A percentile compares a stretch with the other conserved stretches of the same genome.
Conservation (phyloP, 1,140 invertebrate species). For the Chironomus striatipennis region DNA sequence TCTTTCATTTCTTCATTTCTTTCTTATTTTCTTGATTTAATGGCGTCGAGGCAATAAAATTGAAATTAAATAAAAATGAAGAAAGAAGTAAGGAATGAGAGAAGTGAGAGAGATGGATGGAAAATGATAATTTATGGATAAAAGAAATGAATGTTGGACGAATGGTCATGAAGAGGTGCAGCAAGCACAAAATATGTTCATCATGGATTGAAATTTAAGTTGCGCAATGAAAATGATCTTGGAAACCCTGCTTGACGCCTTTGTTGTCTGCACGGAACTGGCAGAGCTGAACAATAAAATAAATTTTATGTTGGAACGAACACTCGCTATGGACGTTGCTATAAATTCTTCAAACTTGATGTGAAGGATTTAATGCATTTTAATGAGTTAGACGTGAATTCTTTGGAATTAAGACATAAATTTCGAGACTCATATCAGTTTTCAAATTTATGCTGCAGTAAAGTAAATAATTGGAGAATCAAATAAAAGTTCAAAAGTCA, state of each 20-base stretch:
- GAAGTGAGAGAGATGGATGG: neutral
- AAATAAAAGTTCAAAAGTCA: neutral
- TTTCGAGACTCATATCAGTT: neutral
- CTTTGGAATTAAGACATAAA: constrained; percentile 14
- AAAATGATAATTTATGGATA: constrained; percentile 21
- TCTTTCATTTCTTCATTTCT: neutral
- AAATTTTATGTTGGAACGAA: neutral
- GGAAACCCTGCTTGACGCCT: neutral
- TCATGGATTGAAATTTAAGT: neutral
- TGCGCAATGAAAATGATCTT: neutral
- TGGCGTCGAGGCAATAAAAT: neutral
- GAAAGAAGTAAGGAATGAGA: too few species aligned
- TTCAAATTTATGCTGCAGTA: neutral
- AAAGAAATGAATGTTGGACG: constrained; percentile 17
- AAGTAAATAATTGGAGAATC: neutral
- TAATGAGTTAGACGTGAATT: neutral
- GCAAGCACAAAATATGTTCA: neutral
- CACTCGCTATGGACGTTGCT: neutral
- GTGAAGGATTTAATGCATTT: neutral
- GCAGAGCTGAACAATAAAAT: neutral
- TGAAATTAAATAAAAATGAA: too few species aligned
- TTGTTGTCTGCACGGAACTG: neutral
- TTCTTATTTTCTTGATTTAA: neutral
- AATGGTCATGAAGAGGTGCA: neutral
- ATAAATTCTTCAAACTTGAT: neutral